Conservation (phyloP, 2,888 invertebrate genomes). For the Limnephilus rhombicus region DNA sequence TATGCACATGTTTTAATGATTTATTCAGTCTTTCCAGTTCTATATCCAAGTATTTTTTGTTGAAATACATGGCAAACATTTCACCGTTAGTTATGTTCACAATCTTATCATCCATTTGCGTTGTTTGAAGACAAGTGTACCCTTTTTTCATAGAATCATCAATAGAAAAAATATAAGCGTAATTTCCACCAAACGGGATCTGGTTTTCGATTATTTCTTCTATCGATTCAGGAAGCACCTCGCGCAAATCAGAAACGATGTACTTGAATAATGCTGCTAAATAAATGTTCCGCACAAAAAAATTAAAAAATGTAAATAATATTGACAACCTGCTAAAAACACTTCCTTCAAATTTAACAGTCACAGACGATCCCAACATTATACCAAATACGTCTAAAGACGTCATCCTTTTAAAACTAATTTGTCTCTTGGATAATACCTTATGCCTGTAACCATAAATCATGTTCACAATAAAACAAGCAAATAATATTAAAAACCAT, state of each 20-base stretch:
- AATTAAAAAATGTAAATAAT: background rate
- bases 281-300: background rate
- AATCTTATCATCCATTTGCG: background rate
- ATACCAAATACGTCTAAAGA: conserved; percentile 1
- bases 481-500: conserved; percentile 3
- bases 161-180: background rate
- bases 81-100: conserved; percentile 18
- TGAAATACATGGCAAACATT: background rate
- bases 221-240: background rate
- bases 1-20: background rate
- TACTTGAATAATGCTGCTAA: background rate
- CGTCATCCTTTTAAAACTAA: background rate
- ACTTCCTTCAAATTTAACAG: background rate
- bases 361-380: background rate
- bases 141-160: background rate
- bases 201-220: background rate
- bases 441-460: background rate
- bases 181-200: background rate
- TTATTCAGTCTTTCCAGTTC: background rate
- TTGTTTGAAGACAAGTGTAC: background rate
- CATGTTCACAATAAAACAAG: background rate
- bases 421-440: background rate
- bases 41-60: background rate
- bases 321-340: background rate
- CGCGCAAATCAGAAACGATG: background rate